These are phyloP conservation scores for Drosophila prostipennis DNA, from an alignment of 2,888 invertebrate species.

Conservation along the genomic window DNA sequence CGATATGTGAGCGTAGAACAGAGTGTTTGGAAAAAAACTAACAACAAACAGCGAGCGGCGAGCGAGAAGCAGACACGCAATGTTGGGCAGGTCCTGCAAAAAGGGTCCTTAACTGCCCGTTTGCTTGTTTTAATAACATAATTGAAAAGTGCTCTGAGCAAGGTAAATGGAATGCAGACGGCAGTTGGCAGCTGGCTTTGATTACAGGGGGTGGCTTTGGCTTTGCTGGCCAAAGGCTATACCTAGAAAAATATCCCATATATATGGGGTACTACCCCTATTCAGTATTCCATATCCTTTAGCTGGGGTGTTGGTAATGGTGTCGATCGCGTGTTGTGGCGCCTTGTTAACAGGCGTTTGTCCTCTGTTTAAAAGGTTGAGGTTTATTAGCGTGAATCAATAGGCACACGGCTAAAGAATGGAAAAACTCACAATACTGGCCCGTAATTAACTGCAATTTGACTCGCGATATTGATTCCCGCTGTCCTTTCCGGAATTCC, in stretches of 20 bases:
- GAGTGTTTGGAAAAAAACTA: slow-evolving; percentile 18
- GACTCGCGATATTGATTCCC: slow-evolving; percentile 42
- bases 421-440: slow-evolving; percentile 23
- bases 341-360: slow-evolving; percentile 72
- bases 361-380: slow-evolving; percentile 59
- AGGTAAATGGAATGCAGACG: slow-evolving; percentile 58
- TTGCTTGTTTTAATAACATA: slow-evolving; percentile 76
- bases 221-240: no score
- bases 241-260: not conserved
- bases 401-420: slow-evolving; percentile 40
- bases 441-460: slow-evolving; percentile 76
- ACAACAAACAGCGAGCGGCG: slow-evolving; percentile 2
- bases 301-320: slow-evolving; percentile 52
- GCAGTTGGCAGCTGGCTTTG: slow-evolving; percentile 55
- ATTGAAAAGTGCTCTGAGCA: slow-evolving; percentile 71
- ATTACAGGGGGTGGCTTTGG: slow-evolving; percentile 46
- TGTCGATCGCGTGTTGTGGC: slow-evolving; percentile 62
- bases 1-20: slow-evolving; percentile 11
- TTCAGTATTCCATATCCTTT: slow-evolving; percentile 4
- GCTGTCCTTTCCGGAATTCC: slow-evolving; percentile 24
- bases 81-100: slow-evolving; percentile 43
- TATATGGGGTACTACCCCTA: slow-evolving; percentile 10
- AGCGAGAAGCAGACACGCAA: slow-evolving; percentile 56
- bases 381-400: slow-evolving; percentile 70
- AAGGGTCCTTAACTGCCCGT: slow-evolving; percentile 40